These are phyloP conservation scores for Condylura cristata DNA, from an alignment of 2,113 vertebrate genomes.

Conservation along the genomic window DNA sequence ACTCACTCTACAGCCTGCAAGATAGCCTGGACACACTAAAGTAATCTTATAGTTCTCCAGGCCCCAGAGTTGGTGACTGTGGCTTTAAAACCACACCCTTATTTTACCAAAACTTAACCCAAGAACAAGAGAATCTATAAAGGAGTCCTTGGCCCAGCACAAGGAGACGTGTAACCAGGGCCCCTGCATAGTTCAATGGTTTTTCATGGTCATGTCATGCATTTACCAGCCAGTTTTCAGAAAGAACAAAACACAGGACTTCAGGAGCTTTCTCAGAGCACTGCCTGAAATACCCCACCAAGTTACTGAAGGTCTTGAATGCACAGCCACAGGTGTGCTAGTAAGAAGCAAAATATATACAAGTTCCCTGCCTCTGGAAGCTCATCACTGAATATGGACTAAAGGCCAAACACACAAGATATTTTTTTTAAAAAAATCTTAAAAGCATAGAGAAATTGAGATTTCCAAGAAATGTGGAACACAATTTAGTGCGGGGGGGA, in stretches of 20 bases:
- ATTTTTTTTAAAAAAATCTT: neutral
- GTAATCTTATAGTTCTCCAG: neutral
- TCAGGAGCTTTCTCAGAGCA: neutral
- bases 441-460: neutral
- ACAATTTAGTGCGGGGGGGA: neutral
- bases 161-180: neutral
- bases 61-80: neutral
- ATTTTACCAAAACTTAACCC: slow-evolving; percentile 32
- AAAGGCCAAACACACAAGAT: neutral
- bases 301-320: neutral
- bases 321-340: neutral
- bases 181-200: neutral
- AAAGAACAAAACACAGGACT: neutral
- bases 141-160: neutral
- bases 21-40: neutral
- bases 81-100: neutral
- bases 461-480: neutral
- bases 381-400: neutral
- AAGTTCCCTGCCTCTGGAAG: neutral
- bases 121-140: neutral
- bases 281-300: accelerated
- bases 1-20: neutral
- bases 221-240: neutral
- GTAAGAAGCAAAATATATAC: neutral
- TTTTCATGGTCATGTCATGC: neutral